These are phyloP conservation scores for Falco concolor DNA, from an alignment of 2,797 vertebrate genomes.

Conservation along the genomic window DNA sequence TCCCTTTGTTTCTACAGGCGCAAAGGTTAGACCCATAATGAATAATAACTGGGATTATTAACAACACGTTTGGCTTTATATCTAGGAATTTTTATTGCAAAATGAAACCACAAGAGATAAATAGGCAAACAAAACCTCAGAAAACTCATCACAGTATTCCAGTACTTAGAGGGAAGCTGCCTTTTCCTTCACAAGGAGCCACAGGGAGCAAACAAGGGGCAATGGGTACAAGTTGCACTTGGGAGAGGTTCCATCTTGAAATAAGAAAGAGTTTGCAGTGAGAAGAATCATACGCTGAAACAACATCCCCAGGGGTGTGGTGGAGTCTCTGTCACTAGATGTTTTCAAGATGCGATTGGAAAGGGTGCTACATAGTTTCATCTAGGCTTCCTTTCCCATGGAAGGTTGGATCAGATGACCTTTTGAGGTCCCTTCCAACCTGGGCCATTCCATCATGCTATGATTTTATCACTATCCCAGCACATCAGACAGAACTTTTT, in stretches of 20 bases:
- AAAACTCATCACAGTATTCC: neutral
- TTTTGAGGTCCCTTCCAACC: neutral
- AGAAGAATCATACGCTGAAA: neutral
- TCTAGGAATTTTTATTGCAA: neutral
- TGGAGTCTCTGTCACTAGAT: neutral
- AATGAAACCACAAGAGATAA: neutral
- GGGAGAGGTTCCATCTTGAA: neutral
- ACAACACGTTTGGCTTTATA: neutral
- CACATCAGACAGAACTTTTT: neutral
- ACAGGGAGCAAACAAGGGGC: neutral
- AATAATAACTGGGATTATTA: neutral
- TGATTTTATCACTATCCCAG: neutral
- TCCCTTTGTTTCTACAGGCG: fast-evolving
- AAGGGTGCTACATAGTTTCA: neutral
- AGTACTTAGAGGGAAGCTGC: neutral
- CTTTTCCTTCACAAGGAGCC: neutral
- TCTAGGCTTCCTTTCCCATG: neutral
- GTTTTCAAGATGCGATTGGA: neutral
- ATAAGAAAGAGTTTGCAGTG: neutral
- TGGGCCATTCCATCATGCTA: neutral
- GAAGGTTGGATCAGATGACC: neutral
- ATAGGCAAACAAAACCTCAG: neutral
- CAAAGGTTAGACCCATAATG: neutral
- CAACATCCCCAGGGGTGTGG: neutral
- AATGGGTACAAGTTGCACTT: neutral